Percentiles rank a stretch among this genome's conserved stretches.
Evolutionary conservation across 2,888 invertebrate genomes (phyloP).

Genomic region (Ferrisia virgata): DNA sequence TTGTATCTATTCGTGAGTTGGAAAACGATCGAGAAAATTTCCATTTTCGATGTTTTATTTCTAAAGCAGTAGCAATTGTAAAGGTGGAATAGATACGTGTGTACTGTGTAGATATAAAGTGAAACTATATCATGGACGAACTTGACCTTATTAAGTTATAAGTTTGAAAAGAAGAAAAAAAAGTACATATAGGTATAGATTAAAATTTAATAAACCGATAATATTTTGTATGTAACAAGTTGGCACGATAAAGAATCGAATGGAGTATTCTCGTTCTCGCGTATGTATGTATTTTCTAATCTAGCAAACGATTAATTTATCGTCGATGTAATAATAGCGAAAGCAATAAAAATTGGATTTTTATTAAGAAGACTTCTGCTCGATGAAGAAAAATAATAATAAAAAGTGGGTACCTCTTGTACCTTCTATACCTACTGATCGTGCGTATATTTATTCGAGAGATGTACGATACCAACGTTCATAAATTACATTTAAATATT

Average conservation of each 20-base stretch:
- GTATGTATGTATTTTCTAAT: background rate
- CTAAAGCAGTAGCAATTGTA: background rate
- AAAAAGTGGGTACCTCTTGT: background rate
- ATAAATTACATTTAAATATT: slow-evolving; percentile 1
- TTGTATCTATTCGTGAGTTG: background rate
- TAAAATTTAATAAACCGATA: background rate
- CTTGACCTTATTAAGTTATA: background rate
- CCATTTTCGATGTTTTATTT: background rate
- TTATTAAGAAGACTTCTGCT: background rate
- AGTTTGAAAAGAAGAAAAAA: background rate
- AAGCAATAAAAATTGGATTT: background rate
- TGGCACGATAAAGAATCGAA: background rate
- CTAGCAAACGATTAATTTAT: background rate
- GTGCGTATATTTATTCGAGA: background rate
- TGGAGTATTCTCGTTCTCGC: no score
- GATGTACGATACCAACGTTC: background rate
- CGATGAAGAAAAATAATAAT: background rate
- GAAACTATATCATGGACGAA: background rate
- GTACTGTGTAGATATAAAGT: background rate
- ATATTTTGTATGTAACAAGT: background rate
- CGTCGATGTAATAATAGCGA: background rate
- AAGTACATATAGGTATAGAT: no score
- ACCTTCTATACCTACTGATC: no score
- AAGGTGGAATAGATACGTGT: background rate
- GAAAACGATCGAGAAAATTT: background rate